Evolutionary conservation across 2,888 invertebrate species (phyloP).

Genomic region (Pterostichus madidus): DNA sequence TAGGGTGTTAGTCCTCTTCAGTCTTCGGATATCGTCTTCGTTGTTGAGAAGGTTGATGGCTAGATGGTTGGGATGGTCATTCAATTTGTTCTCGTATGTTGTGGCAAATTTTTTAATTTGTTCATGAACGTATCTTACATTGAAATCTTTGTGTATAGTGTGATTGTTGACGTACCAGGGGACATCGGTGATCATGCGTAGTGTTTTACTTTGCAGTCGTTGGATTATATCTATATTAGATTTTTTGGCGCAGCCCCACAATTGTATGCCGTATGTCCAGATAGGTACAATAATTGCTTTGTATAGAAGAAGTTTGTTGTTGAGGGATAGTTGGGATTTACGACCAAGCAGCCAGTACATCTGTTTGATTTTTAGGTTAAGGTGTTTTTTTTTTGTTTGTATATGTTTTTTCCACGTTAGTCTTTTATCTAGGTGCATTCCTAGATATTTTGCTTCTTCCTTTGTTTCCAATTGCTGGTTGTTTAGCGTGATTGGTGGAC

Average conservation of each 20-base stretch:
- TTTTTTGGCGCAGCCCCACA: constrained; percentile 9
- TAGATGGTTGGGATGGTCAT: neutral
- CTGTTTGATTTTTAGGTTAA: constrained; percentile 58
- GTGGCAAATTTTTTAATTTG: neutral
- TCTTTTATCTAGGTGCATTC: constrained; percentile 67
- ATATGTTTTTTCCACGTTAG: constrained; percentile 67
- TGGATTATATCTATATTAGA: constrained; percentile 25
- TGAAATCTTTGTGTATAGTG: neutral
- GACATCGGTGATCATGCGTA: constrained; percentile 31
- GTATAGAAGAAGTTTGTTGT: constrained; percentile 48
- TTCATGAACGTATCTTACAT: neutral
- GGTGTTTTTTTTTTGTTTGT: constrained; percentile 66
- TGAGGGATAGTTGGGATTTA: no score
- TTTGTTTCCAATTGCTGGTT: constrained; percentile 71
- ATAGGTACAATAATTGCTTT: constrained; percentile 51
- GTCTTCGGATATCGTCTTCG: neutral
- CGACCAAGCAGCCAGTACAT: constrained; percentile 46
- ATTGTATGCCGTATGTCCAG: constrained; percentile 53
- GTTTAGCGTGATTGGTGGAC: constrained; percentile 56
- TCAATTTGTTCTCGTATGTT: neutral
- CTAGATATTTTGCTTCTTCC: constrained; percentile 69
- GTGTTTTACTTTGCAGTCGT: constrained; percentile 42
- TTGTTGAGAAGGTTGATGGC: neutral
- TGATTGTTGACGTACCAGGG: constrained; percentile 38
- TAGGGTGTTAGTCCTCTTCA: neutral